A percentile compares a stretch with the other conserved stretches of the same genome.
phyloP scores from a whole-genome alignment of 2,888 invertebrate genomes.

The Scaptomyza polygonia region DNA sequence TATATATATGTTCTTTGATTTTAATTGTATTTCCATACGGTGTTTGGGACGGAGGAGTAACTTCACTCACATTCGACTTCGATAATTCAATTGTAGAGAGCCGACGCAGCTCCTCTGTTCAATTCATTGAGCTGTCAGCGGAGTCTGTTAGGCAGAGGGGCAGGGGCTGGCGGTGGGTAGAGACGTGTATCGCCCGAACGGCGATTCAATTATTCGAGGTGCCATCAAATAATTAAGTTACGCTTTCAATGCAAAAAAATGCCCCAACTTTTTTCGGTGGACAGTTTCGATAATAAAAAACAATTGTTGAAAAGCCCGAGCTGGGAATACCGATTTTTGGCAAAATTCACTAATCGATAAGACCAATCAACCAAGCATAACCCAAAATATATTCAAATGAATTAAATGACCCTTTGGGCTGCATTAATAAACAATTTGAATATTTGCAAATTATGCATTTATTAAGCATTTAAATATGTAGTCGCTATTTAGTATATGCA shows the following conservation, averaged over 20 bases:
- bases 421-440: constrained; percentile 17
- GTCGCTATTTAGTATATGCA: neutral
- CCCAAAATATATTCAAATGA: no score
- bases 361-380: neutral
- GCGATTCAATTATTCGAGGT: constrained; percentile 70
- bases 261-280: constrained; percentile 23
- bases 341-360: constrained; percentile 25
- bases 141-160: constrained; percentile 25
- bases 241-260: constrained; percentile 40
- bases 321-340: neutral
- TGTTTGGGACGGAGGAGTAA: neutral
- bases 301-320: neutral
- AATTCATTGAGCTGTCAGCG: constrained; percentile 36
- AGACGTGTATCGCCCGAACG: constrained; percentile 30
- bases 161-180: no score
- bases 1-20: constrained; percentile 50
- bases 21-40: constrained; percentile 59
- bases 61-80: constrained; percentile 58
- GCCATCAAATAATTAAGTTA: constrained; percentile 69
- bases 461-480: neutral
- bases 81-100: constrained; percentile 66
- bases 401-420: constrained; percentile 13
- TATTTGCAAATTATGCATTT: neutral
- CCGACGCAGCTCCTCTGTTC: neutral
- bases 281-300: no score